These are phyloP conservation scores for Calonectris borealis DNA, from an alignment of 2,113 vertebrate genomes.

Conservation along the genomic window DNA sequence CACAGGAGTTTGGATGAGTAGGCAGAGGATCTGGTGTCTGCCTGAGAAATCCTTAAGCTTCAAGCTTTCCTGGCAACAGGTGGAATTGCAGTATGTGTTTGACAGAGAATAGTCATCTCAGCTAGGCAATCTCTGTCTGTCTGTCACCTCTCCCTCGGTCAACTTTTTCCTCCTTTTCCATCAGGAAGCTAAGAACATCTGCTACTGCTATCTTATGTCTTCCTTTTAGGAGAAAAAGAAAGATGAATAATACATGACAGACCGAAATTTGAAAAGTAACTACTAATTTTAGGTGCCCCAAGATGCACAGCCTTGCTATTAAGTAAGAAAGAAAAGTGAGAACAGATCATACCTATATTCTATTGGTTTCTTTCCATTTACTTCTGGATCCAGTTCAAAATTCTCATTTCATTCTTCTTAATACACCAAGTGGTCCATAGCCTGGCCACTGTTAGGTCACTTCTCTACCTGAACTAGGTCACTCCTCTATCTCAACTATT, in stretches of 20 bases:
- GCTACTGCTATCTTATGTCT: neutral
- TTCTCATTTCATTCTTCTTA: neutral
- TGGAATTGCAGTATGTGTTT: neutral
- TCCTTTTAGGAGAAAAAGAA: neutral
- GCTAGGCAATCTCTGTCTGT: neutral
- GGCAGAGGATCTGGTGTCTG: neutral
- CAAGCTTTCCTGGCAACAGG: slow-evolving; percentile 5
- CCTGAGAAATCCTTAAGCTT: neutral
- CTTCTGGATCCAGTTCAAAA: slow-evolving; percentile 31
- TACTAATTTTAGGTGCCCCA: slow-evolving; percentile 27
- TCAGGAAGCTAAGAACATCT: slow-evolving; percentile 1
- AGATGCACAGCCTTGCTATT: neutral
- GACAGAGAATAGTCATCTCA: neutral
- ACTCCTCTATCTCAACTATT: neutral
- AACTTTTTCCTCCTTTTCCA: neutral
- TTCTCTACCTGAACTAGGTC: neutral
- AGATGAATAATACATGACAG: slow-evolving; percentile 36
- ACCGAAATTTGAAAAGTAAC: neutral
- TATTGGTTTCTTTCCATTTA: slow-evolving; percentile 29
- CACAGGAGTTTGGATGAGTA: neutral
- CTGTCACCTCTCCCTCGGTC: neutral
- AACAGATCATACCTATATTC: neutral
- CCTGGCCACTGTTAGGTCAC: neutral
- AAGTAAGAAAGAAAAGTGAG: slow-evolving; percentile 13
- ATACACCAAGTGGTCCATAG: neutral